These are phyloP conservation scores for Tautogolabrus adspersus DNA, from an alignment of 2,113 vertebrate species.

Conservation along the genomic window DNA sequence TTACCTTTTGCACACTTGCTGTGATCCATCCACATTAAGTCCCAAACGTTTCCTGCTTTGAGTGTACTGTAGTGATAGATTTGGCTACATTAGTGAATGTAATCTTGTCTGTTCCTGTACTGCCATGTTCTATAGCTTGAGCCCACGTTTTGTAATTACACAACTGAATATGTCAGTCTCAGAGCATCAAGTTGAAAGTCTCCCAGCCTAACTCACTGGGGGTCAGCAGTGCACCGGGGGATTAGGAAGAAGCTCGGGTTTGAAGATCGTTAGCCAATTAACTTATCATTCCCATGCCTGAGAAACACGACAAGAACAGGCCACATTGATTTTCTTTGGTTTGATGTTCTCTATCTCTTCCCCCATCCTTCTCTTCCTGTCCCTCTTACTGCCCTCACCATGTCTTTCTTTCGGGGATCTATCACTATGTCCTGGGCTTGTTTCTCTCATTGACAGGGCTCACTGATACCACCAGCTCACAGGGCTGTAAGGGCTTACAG, in stretches of 20 bases:
- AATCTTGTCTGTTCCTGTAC: background rate
- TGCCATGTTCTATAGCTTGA: background rate
- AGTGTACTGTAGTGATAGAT: background rate
- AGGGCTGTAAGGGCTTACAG: conserved; percentile 29
- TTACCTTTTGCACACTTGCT: too few relatives aligned
- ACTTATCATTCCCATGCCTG: conserved; percentile 69
- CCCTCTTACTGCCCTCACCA: conserved; percentile 19
- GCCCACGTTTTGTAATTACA: background rate
- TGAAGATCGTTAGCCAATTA: conserved; percentile 79
- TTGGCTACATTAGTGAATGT: background rate
- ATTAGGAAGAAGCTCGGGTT: conserved; percentile 65
- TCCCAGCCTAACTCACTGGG: conserved; percentile 27
- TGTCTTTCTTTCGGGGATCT: conserved; percentile 26
- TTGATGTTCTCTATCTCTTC: conserved; percentile 64
- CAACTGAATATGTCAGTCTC: conserved; percentile 21
- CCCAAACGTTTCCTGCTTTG: background rate
- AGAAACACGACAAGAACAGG: conserved; percentile 62
- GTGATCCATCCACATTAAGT: background rate
- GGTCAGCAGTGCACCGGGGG: conserved; percentile 47
- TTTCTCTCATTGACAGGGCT: conserved; percentile 35
- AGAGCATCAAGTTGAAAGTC: conserved; percentile 43
- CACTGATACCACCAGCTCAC: conserved; percentile 34
- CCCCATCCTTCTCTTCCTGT: conserved; percentile 28
- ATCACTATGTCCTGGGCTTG: conserved; percentile 25
- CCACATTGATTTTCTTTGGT: conserved; percentile 76